Evolutionary conservation across 2,888 invertebrate species (phyloP), one percentile per base, ranked within the genome.

Genomic region (Pediacus dermestoides): DNA sequence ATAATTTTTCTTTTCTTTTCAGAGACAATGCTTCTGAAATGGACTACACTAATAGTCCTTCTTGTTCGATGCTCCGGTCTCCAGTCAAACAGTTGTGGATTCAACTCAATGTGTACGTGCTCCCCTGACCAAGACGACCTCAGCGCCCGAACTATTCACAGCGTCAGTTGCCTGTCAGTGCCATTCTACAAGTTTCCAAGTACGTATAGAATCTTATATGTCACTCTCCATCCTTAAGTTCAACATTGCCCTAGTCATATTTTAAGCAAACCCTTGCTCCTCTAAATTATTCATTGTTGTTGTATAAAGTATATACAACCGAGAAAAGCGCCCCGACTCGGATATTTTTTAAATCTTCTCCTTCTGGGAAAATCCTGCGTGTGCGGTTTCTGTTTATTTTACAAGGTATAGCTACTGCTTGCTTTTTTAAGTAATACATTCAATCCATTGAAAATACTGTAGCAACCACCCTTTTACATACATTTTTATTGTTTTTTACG

Each of bases 131-230:
- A 81, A 64, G 60, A 63, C 48, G 63, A 67, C 48, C 55, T 59
- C 15, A 53, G 38, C 46, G 55, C 60, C 28, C 57, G 62, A 46
- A 60, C 58, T 44, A 67, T 67, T 50, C 66, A 65, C 46, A 66
- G 64, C 48, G 79, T 83, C 71, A 81, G 78, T 58, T 84, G 84
- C 64, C 75, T 80, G 52, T 82, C 81, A 21, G 81, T 83, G 43
- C 81, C 82, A n/a, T 75, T 84, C 55, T 82, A 81, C 58, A 77
- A 80, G 61, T 80, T 83, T 61, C 83, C 84, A 70, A 82, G 83
- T 82, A 71, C 56, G 66, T 60, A 35, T 14, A 32, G 21, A 22
- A 39, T 21, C 1, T 12, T 30, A 12, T 3, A 26, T 27, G 15
- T 18, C 21, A 33, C 25, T 35, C 22, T 11, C 30, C 1, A 16